These are phyloP conservation scores for Lagopus muta DNA, from an alignment of 2,113 vertebrate species.

Conservation along the genomic window DNA sequence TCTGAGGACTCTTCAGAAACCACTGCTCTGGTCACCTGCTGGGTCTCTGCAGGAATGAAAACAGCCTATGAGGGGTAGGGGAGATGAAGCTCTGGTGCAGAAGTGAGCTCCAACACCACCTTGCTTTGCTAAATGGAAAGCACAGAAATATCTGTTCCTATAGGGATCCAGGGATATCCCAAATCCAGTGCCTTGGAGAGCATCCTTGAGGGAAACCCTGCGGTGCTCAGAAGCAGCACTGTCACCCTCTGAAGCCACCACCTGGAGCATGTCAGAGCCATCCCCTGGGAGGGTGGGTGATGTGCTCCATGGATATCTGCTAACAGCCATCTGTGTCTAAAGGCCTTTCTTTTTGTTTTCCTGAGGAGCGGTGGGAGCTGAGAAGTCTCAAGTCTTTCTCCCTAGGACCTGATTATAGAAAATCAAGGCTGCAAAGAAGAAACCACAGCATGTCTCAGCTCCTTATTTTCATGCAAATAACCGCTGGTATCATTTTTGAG, in stretches of 20 bases:
- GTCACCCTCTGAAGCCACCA: background rate
- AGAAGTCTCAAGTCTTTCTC: rapidly evolving
- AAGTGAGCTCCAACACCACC: background rate
- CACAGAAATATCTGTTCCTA: rapidly evolving
- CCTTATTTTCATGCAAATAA: background rate
- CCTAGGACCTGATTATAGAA: background rate
- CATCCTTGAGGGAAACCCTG: rapidly evolving
- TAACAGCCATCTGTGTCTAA: background rate
- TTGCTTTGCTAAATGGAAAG: rapidly evolving
- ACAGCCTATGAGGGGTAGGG: background rate
- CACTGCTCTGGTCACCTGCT: background rate
- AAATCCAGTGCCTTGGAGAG: background rate
- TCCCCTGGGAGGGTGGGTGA: background rate
- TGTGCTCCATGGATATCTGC: background rate
- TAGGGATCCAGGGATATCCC: background rate
- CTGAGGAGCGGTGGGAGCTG: background rate
- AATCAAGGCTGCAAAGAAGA: background rate
- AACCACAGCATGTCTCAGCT: background rate
- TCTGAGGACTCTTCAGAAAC: constrained; percentile 36
- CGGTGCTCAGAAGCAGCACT: rapidly evolving
- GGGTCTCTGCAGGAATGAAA: constrained; percentile 21
- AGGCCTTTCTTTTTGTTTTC: background rate
- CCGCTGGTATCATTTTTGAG: rapidly evolving
- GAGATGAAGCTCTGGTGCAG: rapidly evolving
- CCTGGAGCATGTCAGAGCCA: background rate